These are phyloP conservation scores for Sesia apiformis DNA, from an alignment of 2,888 invertebrate species.

Conservation along the genomic window DNA sequence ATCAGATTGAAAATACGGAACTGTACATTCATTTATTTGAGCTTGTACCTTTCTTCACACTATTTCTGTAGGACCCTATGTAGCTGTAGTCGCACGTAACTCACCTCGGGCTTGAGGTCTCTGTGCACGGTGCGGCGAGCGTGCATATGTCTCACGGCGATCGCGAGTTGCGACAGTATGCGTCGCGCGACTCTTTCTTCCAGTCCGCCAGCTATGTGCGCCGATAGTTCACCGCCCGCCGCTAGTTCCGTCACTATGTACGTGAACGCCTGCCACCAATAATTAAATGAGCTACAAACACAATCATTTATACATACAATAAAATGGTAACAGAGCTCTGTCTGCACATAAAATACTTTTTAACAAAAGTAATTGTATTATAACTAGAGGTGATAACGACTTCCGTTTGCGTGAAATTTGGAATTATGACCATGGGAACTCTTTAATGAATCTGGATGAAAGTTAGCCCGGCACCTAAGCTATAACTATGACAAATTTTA, in stretches of 20 bases:
- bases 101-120: constrained; percentile 97
- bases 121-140: constrained; percentile 89
- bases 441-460: too few species aligned
- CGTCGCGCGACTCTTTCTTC: constrained; percentile 87
- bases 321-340: too few species aligned
- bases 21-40: constrained; percentile 23
- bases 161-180: constrained; percentile 86
- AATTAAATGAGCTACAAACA: background rate
- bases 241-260: constrained; percentile 93
- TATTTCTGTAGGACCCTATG: constrained; percentile 1
- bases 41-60: constrained; percentile 79
- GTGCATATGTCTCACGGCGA: constrained; percentile 91
- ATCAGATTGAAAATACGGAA: too few species aligned
- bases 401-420: too few species aligned
- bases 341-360: too few species aligned
- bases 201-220: constrained; percentile 70
- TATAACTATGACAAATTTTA: too few species aligned
- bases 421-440: too few species aligned
- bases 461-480: too few species aligned
- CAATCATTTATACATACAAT: too few species aligned
- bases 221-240: constrained; percentile 84
- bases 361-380: too few species aligned
- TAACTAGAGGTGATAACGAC: too few species aligned
- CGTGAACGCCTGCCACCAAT: constrained; percentile 77
- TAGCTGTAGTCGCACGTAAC: constrained; percentile 16